Base-by-base conservation (phyloP, 2,113 vertebrate species). In the Peromyscus polionotus region DNA sequence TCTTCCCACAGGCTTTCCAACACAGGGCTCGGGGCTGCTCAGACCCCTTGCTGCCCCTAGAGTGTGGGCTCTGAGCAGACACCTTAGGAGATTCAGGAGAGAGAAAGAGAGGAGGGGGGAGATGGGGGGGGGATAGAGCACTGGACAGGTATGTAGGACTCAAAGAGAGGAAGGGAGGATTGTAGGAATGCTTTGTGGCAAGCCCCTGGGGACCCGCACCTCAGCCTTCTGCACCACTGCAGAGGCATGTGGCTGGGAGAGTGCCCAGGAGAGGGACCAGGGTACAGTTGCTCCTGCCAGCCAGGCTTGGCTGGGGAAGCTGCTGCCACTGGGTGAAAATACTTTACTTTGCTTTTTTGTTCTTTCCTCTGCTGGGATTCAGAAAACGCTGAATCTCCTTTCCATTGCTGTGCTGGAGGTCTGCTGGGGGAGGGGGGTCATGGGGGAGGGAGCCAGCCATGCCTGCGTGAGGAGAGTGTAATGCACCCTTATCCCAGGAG, bases 21-120 rank as follows among this genome's bases (percentile, higher is more conserved):
- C 45, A 51, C 11, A 4, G 61, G 63, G 39, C 63, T 59, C 16
- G n/a, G 77, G 36, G 12, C 26, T 31, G 39, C 68, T 48, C 1
- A 10, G 33, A 28, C 6, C 31, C 73, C 14, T 0, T 2, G 42
- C 9, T 14, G 42, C 19, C 5, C 14, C 59, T 28, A 4, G 24
- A 24, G 19, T 0, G 48, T 65, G 20, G 0, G 3, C 7, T 2
- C 8, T 17, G 39, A 48, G 76, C 22, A 42, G 2, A 76, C 0
- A 1, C 17, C 10, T 28, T 1, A 0, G 13, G 28, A 39, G 20
- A 3, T 3, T 22, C 6, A 0, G 26, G 13, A 7, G 76, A 20
- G 76, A 48, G 42, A 17, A 12, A 48, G 75, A 28, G 73, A 48
- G 39, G 42, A 17, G 26, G 14, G 75, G 2, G 42, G 76, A 24